These are phyloP conservation scores for Eulemur mongoz DNA, from an alignment of 2,797 vertebrate genomes.

Conservation along the genomic window DNA sequence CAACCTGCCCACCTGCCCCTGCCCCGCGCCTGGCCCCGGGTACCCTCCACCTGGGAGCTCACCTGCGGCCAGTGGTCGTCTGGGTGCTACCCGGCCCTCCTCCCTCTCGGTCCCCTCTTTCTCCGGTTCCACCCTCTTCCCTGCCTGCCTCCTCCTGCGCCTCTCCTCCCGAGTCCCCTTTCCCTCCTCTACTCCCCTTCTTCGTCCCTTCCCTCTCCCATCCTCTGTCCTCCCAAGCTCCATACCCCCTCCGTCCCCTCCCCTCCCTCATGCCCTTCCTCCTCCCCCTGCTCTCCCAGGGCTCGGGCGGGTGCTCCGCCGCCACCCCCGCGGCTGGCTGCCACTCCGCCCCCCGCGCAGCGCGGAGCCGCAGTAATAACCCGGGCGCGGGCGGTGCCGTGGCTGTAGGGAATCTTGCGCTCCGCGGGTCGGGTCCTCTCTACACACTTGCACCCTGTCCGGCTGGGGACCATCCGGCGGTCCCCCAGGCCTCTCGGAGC, in stretches of 20 bases:
- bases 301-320: neutral
- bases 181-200: neutral
- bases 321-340: neutral
- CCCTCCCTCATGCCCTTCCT: neutral
- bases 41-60: neutral
- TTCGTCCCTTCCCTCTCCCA: neutral
- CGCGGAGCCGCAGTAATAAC: slow-evolving; percentile 23
- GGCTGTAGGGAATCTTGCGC: neutral
- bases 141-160: neutral
- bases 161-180: neutral
- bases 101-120: neutral
- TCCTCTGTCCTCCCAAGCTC: neutral
- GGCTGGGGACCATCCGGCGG: neutral
- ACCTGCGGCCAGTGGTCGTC: neutral
- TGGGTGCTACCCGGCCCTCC: neutral
- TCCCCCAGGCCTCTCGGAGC: neutral
- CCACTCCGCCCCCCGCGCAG: slow-evolving; percentile 60
- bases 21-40: neutral
- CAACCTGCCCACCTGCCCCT: neutral
- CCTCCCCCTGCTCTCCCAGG: neutral
- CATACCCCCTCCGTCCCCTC: neutral
- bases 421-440: neutral
- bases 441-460: neutral
- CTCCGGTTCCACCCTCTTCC: neutral
- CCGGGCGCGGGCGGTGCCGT: neutral